Evolutionary conservation across 2,888 invertebrate species (phyloP), one percentile per base, ranked within the genome.

Genomic region (Xylota segnis): DNA sequence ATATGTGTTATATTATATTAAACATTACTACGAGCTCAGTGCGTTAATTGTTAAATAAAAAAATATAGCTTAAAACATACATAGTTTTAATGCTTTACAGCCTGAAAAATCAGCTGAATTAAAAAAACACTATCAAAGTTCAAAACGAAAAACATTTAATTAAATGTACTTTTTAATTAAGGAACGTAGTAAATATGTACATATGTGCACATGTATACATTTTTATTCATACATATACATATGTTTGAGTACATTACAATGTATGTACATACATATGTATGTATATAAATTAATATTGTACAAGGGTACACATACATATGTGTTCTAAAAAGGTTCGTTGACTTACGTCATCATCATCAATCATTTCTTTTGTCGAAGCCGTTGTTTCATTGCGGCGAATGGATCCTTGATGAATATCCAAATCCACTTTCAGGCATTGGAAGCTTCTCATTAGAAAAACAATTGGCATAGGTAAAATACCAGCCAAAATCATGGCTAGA

Each of bases 361-460:
- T 97, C 98, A 98, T 98, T 92, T 97, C 97, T 92, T 97, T 97
- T 29, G 98, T 98, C 23, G 97, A 97, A 10, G 97, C 97, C 0
- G 98, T 98, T 34, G 98, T 97, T 91, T 98, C 98, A 89, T 98
- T 97, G 89, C 98, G 95, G 89, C 97, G 94, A 91, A 98, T 97
- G 87, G 97, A 97, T 32, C 97, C 97, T 93, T 97, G 97, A 91
- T 97, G 97, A 90, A 98, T 97, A 92, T 97, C 96, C 89, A 97
- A 94, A 91, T 98, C 98, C 88, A 97, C 94, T 89, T 96, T 95
- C 87, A 97, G 94, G 90, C 97, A 97, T 92, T 97, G 97, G 95
- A 97, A 98, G 90, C 97, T 94, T 86, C 98, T 94, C 89, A 98
- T 94, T 37, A 98, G 94, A 92, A 97, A 96, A 59, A 98, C 97